These are phyloP conservation scores for Oxyscelio sp. DNA, from an alignment of 2,888 invertebrate genomes.

Conservation along the genomic window DNA sequence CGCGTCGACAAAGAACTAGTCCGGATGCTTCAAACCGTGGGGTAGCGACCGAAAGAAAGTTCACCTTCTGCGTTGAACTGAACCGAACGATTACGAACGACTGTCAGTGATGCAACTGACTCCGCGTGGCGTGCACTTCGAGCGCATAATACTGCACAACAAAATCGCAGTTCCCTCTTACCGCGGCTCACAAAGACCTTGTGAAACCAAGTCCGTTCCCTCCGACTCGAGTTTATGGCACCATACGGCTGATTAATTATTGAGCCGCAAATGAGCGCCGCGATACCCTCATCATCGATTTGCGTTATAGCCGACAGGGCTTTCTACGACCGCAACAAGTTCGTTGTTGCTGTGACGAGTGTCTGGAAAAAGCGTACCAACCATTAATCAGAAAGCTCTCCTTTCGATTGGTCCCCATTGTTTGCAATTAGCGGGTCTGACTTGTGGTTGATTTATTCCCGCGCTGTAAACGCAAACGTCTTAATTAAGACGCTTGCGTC, in stretches of 20 bases:
- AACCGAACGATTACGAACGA: slow-evolving; percentile 73
- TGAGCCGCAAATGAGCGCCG: slow-evolving; percentile 13
- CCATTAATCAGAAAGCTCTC: slow-evolving; percentile 39
- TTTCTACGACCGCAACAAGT: slow-evolving; percentile 7
- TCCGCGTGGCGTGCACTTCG: slow-evolving; percentile 75
- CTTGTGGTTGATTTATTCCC: too few relatives aligned
- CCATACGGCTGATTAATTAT: slow-evolving; percentile 50
- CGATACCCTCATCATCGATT: slow-evolving; percentile 34
- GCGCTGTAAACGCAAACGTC: too few relatives aligned
- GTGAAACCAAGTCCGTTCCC: slow-evolving; percentile 65
- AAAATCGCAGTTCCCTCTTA: slow-evolving; percentile 78
- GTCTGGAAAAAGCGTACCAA: slow-evolving; percentile 2
- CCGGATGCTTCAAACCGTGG: too few relatives aligned
- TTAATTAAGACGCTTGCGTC: too few relatives aligned
- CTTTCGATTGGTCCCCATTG: slow-evolving; percentile 17
- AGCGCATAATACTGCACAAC: slow-evolving; percentile 71
- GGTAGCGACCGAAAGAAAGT: slow-evolving; percentile 50
- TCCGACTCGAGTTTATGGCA: slow-evolving; percentile 46
- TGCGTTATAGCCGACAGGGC: slow-evolving; percentile 18
- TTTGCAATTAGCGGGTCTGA: slow-evolving; percentile 14
- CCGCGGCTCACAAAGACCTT: slow-evolving; percentile 76
- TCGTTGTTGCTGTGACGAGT: neutral
- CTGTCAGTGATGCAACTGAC: slow-evolving; percentile 80
- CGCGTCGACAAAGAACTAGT: slow-evolving; percentile 38
- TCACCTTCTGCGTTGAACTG: slow-evolving; percentile 60